Evolutionary conservation across 2,113 vertebrate species (phyloP), one percentile per base, ranked within the genome.

Genomic region (Murina feae): DNA sequence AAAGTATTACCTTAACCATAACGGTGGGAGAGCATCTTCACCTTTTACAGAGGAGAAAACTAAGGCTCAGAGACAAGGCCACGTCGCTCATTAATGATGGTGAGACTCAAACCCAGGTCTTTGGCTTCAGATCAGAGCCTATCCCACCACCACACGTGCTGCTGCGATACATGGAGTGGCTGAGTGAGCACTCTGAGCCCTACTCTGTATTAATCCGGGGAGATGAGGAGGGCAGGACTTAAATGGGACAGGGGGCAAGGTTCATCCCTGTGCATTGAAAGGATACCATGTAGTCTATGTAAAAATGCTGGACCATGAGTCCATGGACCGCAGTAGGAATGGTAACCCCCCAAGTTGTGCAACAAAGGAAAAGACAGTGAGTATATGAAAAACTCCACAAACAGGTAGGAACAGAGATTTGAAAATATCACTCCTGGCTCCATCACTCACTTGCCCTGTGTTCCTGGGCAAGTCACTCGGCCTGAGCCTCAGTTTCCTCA

Each of bases 211-310:
- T 58, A 30, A 88, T 63, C 53, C 51, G 37, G 66, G 32, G 39
- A 86, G 55, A 63, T 4, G 42, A 92, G n/a, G 20, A 42, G 13
- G 51, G 25, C 12, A n/a, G n/a, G 28, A 51, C 66, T 58, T 47
- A 32, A 25, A 18, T 1, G 0, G 25, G 20, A 17, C 1, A 0
- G 3, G 35, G 35, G 8, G 14, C 20, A 65, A 65, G 30, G 28
- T 25, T 18, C 37, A 42, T 28, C 37, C 49, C 66, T n/a, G 3
- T 32, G 37, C 20, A 28, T 47, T n/a, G 20, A 20, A 68, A 93
- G 23, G n/a, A 32, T 37, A 37, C 5, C 63, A 75, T 20, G 20
- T 25, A 30, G 20, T 47, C 44, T 51, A 12, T 60, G 42, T 51
- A 39, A 53, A 69, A 18, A 66, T 49, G 66, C 28, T 20, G 35